Conservation (phyloP, 1,140 invertebrate genomes). For the Campoletis sonorensis region DNA sequence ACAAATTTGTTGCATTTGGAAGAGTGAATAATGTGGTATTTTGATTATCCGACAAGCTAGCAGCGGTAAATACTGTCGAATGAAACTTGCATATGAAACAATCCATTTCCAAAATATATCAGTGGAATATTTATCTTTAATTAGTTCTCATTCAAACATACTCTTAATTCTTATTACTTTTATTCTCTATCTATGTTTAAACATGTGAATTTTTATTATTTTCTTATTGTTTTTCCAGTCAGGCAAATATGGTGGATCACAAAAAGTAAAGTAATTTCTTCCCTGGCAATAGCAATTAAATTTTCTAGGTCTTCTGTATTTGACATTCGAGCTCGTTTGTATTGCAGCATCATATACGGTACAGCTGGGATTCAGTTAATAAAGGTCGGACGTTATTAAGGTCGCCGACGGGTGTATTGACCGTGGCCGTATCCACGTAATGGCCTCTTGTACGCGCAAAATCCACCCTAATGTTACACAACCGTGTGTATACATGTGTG, state of each 20-base stretch:
- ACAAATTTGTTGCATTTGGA: background rate
- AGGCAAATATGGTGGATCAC: background rate
- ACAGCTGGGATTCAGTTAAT: conserved; percentile 38
- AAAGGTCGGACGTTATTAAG: conserved; percentile 40
- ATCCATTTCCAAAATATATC: no score
- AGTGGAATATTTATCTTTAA: no score
- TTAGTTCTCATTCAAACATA: background rate
- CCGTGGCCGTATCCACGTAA: conserved; percentile 19
- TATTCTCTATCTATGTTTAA: background rate
- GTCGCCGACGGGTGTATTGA: conserved; percentile 29
- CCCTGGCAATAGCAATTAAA: background rate
- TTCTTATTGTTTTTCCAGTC: background rate
- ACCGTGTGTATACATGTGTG: background rate
- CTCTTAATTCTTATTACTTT: background rate
- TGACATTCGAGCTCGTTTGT: conserved; percentile 18
- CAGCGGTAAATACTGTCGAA: background rate
- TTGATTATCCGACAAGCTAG: background rate
- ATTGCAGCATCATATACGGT: conserved; percentile 31
- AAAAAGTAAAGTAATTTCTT: conserved; percentile 1
- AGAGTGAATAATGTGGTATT: background rate
- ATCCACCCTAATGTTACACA: background rate
- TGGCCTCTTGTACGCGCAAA: background rate
- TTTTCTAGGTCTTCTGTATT: background rate
- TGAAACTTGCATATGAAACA: background rate
- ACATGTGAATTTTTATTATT: background rate